Evolutionary conservation across 2,888 invertebrate genomes (phyloP).

Genomic region (Hymenopus coronatus): DNA sequence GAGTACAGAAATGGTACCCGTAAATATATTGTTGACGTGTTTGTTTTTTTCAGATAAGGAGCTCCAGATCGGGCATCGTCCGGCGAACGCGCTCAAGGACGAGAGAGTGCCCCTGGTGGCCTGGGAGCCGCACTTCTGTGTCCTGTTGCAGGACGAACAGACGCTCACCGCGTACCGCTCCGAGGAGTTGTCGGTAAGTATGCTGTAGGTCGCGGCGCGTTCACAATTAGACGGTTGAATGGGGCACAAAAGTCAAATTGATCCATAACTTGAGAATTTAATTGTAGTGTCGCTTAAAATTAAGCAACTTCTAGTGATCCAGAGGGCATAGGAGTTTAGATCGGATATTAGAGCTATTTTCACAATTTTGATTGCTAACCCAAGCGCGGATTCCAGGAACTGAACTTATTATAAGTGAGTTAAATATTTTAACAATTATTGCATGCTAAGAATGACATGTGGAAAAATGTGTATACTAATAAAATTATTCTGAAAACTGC

Average conservation of each 20-base stretch:
- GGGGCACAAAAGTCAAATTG: no score
- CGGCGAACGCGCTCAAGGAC: slow-evolving; percentile 51
- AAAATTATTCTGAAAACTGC: neutral
- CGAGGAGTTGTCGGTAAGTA: slow-evolving; percentile 77
- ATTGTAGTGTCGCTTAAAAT: no score
- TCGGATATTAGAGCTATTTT: no score
- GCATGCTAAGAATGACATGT: neutral
- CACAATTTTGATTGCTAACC: no score
- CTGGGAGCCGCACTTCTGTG: slow-evolving; percentile 80
- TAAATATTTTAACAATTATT: neutral
- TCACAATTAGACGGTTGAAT: neutral
- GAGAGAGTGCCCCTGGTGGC: slow-evolving; percentile 54
- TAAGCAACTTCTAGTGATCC: no score
- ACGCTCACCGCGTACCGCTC: slow-evolving; percentile 73
- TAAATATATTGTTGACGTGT: neutral
- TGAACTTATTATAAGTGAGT: no score
- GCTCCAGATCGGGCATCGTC: slow-evolving; percentile 49
- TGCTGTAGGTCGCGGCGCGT: no score
- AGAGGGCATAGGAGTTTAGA: no score
- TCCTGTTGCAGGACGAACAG: slow-evolving; percentile 71
- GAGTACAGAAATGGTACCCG: neutral
- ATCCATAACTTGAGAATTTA: no score
- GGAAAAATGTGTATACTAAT: neutral
- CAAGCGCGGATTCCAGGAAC: no score
- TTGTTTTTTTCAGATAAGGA: slow-evolving; percentile 40